A percentile compares a stretch with the other conserved stretches of the same genome.
phyloP scores from a whole-genome alignment of 2,113 vertebrate species.

The Edolisoma coerulescens region DNA sequence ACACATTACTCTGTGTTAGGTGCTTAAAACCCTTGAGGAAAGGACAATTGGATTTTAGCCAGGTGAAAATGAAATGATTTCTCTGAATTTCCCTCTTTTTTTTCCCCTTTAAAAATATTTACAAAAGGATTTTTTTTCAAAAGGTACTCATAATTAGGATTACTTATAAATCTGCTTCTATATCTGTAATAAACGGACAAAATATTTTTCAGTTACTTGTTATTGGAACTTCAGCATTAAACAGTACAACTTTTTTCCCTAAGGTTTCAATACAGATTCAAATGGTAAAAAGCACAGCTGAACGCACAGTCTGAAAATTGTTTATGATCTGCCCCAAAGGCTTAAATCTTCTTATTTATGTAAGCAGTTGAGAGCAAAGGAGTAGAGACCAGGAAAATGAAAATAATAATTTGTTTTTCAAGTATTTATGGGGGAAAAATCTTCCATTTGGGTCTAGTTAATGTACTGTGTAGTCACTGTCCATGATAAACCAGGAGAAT shows the following conservation, averaged over 20 bases:
- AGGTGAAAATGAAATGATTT: neutral
- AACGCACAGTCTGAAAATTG: neutral
- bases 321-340: neutral
- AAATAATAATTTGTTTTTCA: neutral
- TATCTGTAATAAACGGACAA: neutral
- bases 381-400: neutral
- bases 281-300: neutral
- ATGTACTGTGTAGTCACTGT: neutral
- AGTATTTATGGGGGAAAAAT: neutral
- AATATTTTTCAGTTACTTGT: neutral
- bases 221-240: neutral
- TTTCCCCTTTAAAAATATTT: neutral
- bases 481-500: neutral
- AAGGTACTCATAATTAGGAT: neutral
- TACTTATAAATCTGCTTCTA: neutral
- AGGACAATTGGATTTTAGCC: neutral
- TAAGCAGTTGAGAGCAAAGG: neutral
- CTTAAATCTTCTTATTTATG: neutral
- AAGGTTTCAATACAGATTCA: neutral
- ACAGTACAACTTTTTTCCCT: neutral
- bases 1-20: neutral
- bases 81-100: neutral
- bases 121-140: neutral
- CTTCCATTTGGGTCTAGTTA: neutral
- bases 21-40: neutral